phyloP scores from a whole-genome alignment of 2,797 vertebrate genomes.

The Sorex maritimensis region DNA sequence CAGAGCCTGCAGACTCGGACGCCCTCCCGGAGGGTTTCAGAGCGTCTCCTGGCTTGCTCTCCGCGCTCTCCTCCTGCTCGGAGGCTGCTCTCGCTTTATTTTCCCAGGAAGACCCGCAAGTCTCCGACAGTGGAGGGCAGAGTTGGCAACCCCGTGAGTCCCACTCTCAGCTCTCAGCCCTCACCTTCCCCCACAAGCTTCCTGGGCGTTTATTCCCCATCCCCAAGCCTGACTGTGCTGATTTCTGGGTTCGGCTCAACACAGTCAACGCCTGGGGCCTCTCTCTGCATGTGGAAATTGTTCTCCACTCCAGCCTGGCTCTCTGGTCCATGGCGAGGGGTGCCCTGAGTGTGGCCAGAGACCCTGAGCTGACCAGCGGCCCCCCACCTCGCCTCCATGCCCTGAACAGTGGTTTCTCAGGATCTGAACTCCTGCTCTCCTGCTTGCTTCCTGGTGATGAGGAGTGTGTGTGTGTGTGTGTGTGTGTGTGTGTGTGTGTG shows the following conservation, averaged over 20 bases:
- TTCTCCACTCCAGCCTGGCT: neutral
- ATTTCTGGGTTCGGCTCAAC: neutral
- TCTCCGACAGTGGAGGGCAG: neutral
- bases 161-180: too few species aligned
- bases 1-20: neutral
- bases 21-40: neutral
- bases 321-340: neutral
- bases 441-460: too few species aligned
- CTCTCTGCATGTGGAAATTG: slow-evolving; percentile 2
- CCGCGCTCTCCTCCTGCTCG: neutral
- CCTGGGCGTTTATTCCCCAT: rapidly evolving
- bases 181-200: neutral
- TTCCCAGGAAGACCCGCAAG: neutral
- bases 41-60: neutral
- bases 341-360: neutral
- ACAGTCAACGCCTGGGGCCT: neutral
- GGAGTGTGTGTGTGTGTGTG: too few species aligned
- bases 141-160: neutral
- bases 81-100: neutral
- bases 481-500: too few species aligned
- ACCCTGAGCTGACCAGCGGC: neutral
- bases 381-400: rapidly evolving
- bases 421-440: neutral
- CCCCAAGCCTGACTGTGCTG: rapidly evolving
- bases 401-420: rapidly evolving